A percentile compares a stretch with the other conserved stretches of the same genome.
phyloP scores from a whole-genome alignment of 2,888 invertebrate species.

The Aethes cnicana region DNA sequence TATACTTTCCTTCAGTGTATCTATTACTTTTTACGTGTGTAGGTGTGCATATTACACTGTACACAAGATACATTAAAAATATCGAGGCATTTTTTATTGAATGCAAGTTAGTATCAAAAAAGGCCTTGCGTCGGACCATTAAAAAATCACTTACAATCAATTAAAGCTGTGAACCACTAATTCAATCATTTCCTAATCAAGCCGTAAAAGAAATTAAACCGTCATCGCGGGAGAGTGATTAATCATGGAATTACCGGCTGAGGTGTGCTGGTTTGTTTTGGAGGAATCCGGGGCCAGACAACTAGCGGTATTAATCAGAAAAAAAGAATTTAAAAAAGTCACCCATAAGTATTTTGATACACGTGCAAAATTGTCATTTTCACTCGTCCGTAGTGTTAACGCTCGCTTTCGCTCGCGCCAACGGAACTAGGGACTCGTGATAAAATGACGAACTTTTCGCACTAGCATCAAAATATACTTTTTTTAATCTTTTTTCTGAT shows the following conservation, averaged over 20 bases:
- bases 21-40: too few species aligned
- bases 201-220: slow-evolving; percentile 38
- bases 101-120: too few species aligned
- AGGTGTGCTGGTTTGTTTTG: slow-evolving; percentile 34
- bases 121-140: background rate
- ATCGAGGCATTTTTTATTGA: too few species aligned
- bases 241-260: slow-evolving; percentile 38
- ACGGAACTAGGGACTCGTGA: too few species aligned
- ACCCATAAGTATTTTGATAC: background rate
- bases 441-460: too few species aligned
- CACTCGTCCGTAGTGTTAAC: too few species aligned
- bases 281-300: slow-evolving; percentile 26
- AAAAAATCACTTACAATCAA: slow-evolving; percentile 20
- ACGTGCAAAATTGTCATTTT: too few species aligned
- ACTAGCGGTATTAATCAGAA: background rate
- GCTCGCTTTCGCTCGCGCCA: background rate
- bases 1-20: too few species aligned
- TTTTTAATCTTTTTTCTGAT: too few species aligned
- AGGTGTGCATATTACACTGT: too few species aligned
- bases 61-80: too few species aligned
- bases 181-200: slow-evolving; percentile 30
- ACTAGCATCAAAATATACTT: too few species aligned
- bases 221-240: slow-evolving; percentile 38
- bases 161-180: slow-evolving; percentile 13
- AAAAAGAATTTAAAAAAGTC: background rate